Base-by-base conservation (phyloP, 2,888 invertebrate genomes). In the Mycalesis mineus region DNA sequence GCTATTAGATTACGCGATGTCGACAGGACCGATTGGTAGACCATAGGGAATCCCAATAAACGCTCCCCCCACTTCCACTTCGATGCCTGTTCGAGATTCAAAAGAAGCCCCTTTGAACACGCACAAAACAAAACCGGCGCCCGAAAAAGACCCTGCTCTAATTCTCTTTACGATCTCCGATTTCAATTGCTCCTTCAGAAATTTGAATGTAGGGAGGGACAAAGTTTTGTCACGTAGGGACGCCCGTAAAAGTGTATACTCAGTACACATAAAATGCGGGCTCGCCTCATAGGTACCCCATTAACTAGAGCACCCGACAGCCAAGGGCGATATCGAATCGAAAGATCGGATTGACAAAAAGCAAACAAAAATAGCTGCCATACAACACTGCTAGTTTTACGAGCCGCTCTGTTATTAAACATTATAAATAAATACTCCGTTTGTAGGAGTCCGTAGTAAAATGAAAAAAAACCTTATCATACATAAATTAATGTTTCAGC, bases 181-280 rank as follows among this genome's bases (percentile, higher is more conserved):
- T 89, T 89, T 89, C 89, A 89, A 89, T 89, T 88, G 88, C 89
- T 89, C 84, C 89, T 89, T 88, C 87, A 89, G 85, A 88, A 80
- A 86, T 89, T 88, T 89, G 88, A 88, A 88, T 88, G 84, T 84
- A 77, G 89, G 88, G 88, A 88, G 89, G 89, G 88, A 87, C 84
- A 82, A 83, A 86, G 83, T 87, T 85, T 87, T 88, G 88, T 87
- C 89, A 88, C 88, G 88, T 88, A 87, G 87, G 88, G 87, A 80
- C 85, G 78, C 68, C 66, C 74, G 77, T 68, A 65, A 69, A 67
- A 71, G 68, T 70, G 73, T 81, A 86, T 84, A 82, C 80, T 76
- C 52, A 60, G 78, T 74, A 77, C 75, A 80, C 80, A 87, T 79
- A 85, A 83, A 88, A 88, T 88, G 84, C 88, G 87, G 88, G 88